A percentile compares a stretch with the other conserved stretches of the same genome.
Conservation (phyloP, 2,797 vertebrate genomes). For the Martes flavigula region DNA sequence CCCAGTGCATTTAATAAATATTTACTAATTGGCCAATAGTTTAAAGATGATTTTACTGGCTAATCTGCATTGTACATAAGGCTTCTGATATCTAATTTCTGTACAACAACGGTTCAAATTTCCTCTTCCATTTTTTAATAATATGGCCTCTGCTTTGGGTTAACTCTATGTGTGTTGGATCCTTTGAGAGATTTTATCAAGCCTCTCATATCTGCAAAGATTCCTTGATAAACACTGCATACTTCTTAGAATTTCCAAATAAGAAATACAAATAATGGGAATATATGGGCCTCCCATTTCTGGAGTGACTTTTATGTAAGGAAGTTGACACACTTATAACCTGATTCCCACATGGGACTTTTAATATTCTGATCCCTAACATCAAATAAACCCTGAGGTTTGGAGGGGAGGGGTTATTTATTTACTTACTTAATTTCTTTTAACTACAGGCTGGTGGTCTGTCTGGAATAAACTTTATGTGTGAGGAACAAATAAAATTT, state of each 20-base stretch:
- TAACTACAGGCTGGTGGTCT: constrained; percentile 67
- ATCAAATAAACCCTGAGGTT: constrained; percentile 42
- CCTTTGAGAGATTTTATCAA: not conserved
- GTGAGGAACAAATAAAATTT: constrained; percentile 75
- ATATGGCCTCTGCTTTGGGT: not conserved
- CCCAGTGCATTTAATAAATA: not conserved
- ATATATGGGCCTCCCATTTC: not conserved
- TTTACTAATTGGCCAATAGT: not conserved
- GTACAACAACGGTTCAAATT: not conserved
- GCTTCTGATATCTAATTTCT: not conserved
- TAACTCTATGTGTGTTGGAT: not conserved
- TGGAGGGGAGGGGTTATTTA: not conserved
- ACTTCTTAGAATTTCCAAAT: not conserved
- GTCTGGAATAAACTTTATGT: constrained; percentile 66
- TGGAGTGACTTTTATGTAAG: not conserved
- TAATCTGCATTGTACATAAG: not conserved
- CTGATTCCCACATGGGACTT: constrained; percentile 45
- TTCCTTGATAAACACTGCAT: not conserved
- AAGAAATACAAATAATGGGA: not conserved
- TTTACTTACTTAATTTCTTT: constrained; percentile 4
- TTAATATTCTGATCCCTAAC: constrained; percentile 58
- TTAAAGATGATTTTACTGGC: not conserved
- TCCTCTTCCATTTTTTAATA: not conserved
- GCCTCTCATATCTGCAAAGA: not conserved
- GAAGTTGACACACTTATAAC: not conserved